These are phyloP conservation scores for Hassar affinis DNA, from an alignment of 2,113 vertebrate species.

Conservation along the genomic window DNA sequence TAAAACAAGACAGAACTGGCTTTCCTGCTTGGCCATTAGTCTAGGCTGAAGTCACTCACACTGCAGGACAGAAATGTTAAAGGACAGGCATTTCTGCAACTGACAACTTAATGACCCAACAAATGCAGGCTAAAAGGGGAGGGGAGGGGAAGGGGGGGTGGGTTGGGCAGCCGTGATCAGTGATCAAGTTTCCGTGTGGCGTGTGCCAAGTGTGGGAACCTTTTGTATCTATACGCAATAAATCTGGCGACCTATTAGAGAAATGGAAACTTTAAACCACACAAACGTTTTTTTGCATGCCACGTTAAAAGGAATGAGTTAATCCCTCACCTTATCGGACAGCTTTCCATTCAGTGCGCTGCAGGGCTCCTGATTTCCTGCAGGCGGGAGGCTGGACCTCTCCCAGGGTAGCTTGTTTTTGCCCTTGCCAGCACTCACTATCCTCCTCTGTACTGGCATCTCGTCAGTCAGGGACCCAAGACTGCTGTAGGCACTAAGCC, in stretches of 20 bases:
- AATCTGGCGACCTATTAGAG: neutral
- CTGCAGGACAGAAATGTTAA: neutral
- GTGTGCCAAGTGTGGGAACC: neutral
- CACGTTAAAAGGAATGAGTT: neutral
- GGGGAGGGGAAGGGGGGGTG: too few relatives aligned
- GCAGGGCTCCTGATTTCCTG: conserved; percentile 58
- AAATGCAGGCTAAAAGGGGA: neutral
- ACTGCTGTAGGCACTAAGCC: conserved; percentile 62
- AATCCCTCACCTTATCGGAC: conserved; percentile 77
- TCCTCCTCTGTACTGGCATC: conserved; percentile 71
- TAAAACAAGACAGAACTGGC: neutral
- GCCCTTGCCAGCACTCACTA: conserved; percentile 84
- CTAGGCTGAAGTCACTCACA: neutral
- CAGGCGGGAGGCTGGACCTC: conserved; percentile 61
- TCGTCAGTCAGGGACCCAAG: conserved; percentile 61
- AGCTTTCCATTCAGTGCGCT: conserved; percentile 56
- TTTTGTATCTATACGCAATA: neutral
- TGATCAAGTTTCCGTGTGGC: neutral
- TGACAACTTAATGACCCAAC: neutral
- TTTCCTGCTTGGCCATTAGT: neutral
- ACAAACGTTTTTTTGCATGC: neutral
- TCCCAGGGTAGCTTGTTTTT: conserved; percentile 94
- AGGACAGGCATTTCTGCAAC: neutral
- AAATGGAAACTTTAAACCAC: neutral
- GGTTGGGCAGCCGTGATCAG: neutral